Evolutionary conservation across 2,888 invertebrate species (phyloP), one percentile per base, ranked within the genome.

Genomic region (Latheticus oryzae): DNA sequence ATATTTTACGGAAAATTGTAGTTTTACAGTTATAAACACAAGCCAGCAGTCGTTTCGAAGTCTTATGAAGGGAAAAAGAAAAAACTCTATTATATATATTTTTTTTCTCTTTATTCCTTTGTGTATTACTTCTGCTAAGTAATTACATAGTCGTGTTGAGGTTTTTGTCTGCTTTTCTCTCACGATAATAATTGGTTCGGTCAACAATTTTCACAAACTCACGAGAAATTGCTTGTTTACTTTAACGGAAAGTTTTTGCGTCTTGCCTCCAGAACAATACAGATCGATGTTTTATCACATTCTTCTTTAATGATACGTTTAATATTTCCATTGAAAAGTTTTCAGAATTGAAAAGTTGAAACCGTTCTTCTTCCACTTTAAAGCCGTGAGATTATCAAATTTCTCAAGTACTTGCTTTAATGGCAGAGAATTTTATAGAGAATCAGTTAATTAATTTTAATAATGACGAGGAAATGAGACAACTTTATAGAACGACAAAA

Each of bases 1-100:
- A 54, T 60, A 54, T 60, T 58, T 60, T 48, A 55, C 42, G 35
- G 57, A 40, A 60, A 60, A 62, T 62, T 60, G 57, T 40, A 40
- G 38, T 53, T 57, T 58, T 60, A 45, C 62, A 54, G 58, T 42
- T 54, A 51, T 51, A 57, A 50, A 54, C 45, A 54, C 26, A 24
- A 23, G 24, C 40, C 17, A 21, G 15, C 40, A 21, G 23, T 15
- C 30, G 21, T 47, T 47, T 19, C 21, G 13, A 32, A 32, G 45
- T 32, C 23, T 28, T 28, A 23, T 40, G 12, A 2, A 7, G 24
- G 11, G 13, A 23, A n/a, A n/a, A 19, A 13, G 32, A 35, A 43
- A 28, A 28, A 16, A 38, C 15, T 13, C 42, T 42, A 43, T 45
- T 51, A 42, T 42, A 37, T 51, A 43, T 37, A 37, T 32, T 21